Evolutionary conservation across 2,888 invertebrate genomes (phyloP), one percentile per base, ranked within the genome.

Genomic region (Tricholauxania praeusta): DNA sequence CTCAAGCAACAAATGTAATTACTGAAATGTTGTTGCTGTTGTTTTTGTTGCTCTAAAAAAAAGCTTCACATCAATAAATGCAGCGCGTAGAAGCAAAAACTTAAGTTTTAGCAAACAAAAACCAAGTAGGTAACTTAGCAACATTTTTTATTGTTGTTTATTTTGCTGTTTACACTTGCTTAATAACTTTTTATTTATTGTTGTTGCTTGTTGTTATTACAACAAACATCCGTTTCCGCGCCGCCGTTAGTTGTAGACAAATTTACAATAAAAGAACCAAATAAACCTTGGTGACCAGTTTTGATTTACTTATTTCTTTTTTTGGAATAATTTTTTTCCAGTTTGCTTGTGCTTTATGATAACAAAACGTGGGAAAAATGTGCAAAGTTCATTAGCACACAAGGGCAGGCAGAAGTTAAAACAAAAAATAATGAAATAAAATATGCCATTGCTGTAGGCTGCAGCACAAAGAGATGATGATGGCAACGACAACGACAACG

Each of bases 341-440:
- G 39, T 10, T 39, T 39, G 10, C 5, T 28, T 39, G 39, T 39
- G 39, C 39, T 39, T 22, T 22, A 19, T n/a, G 19, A 53, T 53
- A 28, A 10, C 79, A 76, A 57, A 81, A 80, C 81, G 81, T 81
- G 81, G 80, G 82, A 82, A 81, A 81, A 64, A 63, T 73, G 65
- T 59, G 70, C 66, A 66, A 70, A 55, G 70, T 66, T 70, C 66
- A 66, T 73, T 59, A 65, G 73, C 65, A 69, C 63, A 73, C 51
- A 63, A 47, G 75, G 75, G 74, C 72, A 75, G 71, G 28, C 4
- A 28, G 28, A 19, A 49, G 28, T 47, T 65, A 65, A 28, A 72
- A 66, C 62, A 75, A 70, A 32, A n/a, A 39, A 49, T 47, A 65
- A 63, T 28, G 17, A 57, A 62, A 49, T 63, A 52, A 73, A 73